Conservation (phyloP, 2,113 vertebrate genomes). For the Pelvicachromis taeniatus region DNA sequence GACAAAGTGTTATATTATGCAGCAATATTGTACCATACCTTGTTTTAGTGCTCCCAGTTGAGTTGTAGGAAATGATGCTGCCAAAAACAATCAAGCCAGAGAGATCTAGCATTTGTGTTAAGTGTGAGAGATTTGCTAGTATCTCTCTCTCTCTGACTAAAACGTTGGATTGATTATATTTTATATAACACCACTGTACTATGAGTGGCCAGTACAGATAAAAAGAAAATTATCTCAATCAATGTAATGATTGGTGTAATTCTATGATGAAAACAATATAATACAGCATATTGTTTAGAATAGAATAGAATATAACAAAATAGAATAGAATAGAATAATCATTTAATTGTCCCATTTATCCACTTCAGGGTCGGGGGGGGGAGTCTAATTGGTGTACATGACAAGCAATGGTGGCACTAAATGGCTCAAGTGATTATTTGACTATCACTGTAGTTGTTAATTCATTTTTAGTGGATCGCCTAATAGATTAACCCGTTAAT, state of each 20-base stretch:
- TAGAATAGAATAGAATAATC: too few species aligned
- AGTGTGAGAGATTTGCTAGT: not conserved
- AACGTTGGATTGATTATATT: not conserved
- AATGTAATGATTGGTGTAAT: not conserved
- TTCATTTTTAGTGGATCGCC: not conserved
- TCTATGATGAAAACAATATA: not conserved
- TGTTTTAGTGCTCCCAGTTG: constrained; percentile 26
- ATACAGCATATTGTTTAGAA: not conserved
- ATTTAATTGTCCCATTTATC: too few species aligned
- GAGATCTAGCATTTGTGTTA: not conserved
- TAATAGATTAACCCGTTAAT: not conserved
- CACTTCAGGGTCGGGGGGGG: not conserved
- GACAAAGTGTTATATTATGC: constrained; percentile 31
- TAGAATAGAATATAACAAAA: too few species aligned
- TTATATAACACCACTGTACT: not conserved
- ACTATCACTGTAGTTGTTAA: not conserved
- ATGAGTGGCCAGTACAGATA: not conserved
- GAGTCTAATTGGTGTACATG: not conserved
- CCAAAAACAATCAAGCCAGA: constrained; percentile 26
- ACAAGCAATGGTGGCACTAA: not conserved
- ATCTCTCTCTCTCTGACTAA: not conserved
- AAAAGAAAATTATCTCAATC: not conserved
- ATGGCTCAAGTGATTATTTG: not conserved
- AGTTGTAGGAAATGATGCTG: not conserved
- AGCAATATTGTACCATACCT: constrained; percentile 39